Percentiles rank a stretch among this genome's conserved stretches.
Evolutionary conservation across 2,888 invertebrate species (phyloP).

Genomic region (Zelleria hepariella): DNA sequence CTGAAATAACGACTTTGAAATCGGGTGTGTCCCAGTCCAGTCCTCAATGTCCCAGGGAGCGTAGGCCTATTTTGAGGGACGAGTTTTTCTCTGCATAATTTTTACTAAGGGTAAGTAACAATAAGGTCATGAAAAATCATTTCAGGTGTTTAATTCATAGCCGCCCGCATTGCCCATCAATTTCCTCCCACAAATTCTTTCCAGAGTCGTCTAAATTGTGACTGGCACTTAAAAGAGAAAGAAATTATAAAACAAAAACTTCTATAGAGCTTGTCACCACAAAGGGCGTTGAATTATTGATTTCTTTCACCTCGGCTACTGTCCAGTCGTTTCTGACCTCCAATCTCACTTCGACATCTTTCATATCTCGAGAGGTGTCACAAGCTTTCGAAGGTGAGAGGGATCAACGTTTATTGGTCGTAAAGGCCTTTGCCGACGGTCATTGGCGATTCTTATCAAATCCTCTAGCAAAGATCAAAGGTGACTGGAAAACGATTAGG

Average conservation of each 20-base stretch:
- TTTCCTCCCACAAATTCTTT: neutral
- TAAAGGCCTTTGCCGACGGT: neutral
- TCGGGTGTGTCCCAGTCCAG: too few relatives aligned
- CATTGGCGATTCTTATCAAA: constrained; percentile 3
- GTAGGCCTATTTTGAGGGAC: too few relatives aligned
- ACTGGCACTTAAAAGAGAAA: neutral
- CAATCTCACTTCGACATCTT: neutral
- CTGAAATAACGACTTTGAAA: too few relatives aligned
- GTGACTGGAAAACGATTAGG: constrained; percentile 7
- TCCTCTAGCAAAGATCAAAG: constrained; percentile 2
- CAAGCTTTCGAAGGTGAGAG: neutral
- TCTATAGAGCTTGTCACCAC: constrained; percentile 15
- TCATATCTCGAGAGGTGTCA: neutral
- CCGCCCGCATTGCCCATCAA: neutral
- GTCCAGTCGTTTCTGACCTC: neutral
- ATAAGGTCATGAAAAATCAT: neutral
- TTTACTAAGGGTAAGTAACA: too few relatives aligned
- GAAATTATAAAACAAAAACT: constrained; percentile 7
- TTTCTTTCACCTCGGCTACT: constrained; percentile 22
- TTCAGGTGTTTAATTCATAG: neutral
- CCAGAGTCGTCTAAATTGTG: neutral
- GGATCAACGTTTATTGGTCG: neutral
- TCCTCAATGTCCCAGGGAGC: too few relatives aligned
- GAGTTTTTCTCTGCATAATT: too few relatives aligned
- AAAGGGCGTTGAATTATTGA: constrained; percentile 34